Base-by-base conservation (phyloP, 2,888 invertebrate species). In the Rotaria magnacalcarata region DNA sequence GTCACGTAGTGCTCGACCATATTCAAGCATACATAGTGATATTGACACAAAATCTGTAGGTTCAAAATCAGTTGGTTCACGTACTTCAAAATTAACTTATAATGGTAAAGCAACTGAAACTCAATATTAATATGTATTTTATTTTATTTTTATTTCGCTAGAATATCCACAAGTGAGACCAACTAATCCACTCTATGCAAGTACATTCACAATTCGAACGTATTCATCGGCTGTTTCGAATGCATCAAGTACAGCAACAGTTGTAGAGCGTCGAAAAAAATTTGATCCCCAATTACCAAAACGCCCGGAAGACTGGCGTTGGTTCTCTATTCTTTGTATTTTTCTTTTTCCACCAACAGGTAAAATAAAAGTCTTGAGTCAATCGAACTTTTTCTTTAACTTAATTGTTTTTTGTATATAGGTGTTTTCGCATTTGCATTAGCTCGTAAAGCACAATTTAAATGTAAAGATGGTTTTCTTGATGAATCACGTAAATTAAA, bases 91-190 rank as follows among this genome's bases (percentile, higher is more conserved):
- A 84, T 86, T 86, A 80, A 86, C 86, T 19, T 86, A 86, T 47
- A 86, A 84, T 52, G 86, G 84, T 84, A 41, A 27, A 16, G 27
- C 8, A 16, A 52, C 3, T 52, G 11, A 84, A 50, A 54, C 14
- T 14, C 0, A 11, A 16, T n/a, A n/a, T 14, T 84, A 5, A 11
- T 41, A 11, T 10, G 10, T n/a, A 21, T 50, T 34, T 80, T 24
- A 4, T n/a, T n/a, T n/a, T n/a, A n/a, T n/a, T 75, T 75, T 27
- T 16, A 52, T 41, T 27, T 85, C 0, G n/a, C 21, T 34, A 60
- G 85, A 87, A 84, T 87, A 87, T 84, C 87, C 87, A 16, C 87
- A 87, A 85, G 85, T 87, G 21, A 80, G 85, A 84, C 87, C 87
- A 60, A 87, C 87, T 2, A 87, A 87, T 84, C 87, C 87, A 50